A percentile compares a stretch with the other conserved stretches of the same genome.
phyloP scores from a whole-genome alignment of 2,888 invertebrate genomes.

The Aleiodes alternator region DNA sequence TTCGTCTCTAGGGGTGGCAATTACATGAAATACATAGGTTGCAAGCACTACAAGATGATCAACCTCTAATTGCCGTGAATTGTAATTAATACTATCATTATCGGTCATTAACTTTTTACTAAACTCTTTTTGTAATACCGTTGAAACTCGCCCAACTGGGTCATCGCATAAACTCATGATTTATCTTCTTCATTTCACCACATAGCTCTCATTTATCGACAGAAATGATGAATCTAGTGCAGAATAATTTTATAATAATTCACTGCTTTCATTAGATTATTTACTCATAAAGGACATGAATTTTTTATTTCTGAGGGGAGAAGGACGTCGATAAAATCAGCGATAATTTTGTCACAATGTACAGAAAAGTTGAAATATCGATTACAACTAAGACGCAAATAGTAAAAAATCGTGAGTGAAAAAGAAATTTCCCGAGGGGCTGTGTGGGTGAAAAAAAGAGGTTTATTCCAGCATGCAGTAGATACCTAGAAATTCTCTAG shows the following conservation, averaged over 20 bases:
- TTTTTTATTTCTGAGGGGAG: not conserved
- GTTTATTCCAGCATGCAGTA: not conserved
- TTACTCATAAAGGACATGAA: slow-evolving; percentile 4
- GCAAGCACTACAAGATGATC: not conserved
- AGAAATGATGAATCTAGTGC: slow-evolving; percentile 18
- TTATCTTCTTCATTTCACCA: slow-evolving; percentile 1
- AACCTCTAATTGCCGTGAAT: not conserved
- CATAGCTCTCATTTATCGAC: not conserved
- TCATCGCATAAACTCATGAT: not conserved
- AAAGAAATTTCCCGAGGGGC: not conserved
- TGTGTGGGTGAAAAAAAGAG: not conserved
- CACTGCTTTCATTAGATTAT: not conserved
- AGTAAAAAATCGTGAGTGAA: slow-evolving; percentile 19
- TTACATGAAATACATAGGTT: not conserved
- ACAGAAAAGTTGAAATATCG: slow-evolving; percentile 7
- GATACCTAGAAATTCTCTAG: too few species aligned
- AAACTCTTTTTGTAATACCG: not conserved
- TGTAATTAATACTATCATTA: not conserved
- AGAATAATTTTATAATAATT: slow-evolving; percentile 19
- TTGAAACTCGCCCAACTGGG: too few species aligned
- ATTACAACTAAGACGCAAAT: slow-evolving; percentile 11
- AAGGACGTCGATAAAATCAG: slow-evolving; percentile 4
- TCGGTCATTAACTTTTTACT: not conserved
- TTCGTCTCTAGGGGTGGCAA: not conserved
- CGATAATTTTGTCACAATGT: slow-evolving; percentile 23